These are phyloP conservation scores for Leptinotarsa lineolata DNA, from an alignment of 1,140 invertebrate genomes.

Conservation along the genomic window DNA sequence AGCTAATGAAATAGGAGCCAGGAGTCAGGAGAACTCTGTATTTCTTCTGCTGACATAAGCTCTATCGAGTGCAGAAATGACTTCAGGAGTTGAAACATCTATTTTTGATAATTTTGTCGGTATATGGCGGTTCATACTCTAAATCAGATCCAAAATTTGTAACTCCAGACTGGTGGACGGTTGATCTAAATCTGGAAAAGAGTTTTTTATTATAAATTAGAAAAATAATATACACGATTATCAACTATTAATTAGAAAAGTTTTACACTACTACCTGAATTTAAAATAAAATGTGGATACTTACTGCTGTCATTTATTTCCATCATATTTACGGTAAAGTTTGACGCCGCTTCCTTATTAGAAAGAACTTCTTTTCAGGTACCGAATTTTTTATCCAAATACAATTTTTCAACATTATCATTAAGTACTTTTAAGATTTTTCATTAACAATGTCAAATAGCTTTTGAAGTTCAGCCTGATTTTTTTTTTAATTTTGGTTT, in stretches of 20 bases:
- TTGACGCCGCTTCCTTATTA: not conserved
- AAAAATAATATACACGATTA: not conserved
- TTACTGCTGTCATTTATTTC: slow-evolving; percentile 3
- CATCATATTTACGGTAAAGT: not conserved
- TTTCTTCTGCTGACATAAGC: slow-evolving; percentile 44
- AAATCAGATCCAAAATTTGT: slow-evolving; percentile 10
- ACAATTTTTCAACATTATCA: not conserved
- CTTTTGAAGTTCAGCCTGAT: too few relatives aligned
- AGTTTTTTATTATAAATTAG: slow-evolving; percentile 9
- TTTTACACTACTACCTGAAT: not conserved
- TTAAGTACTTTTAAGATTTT: not conserved
- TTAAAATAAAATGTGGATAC: not conserved
- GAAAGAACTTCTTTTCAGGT: not conserved
- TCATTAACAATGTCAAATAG: not conserved
- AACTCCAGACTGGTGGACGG: not conserved
- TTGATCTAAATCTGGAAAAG: not conserved
- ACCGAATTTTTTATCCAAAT: not conserved
- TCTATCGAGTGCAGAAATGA: slow-evolving; percentile 40
- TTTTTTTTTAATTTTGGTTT: not conserved
- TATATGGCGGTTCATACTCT: not conserved
- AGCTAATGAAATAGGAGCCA: slow-evolving; percentile 32
- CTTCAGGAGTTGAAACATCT: slow-evolving; percentile 34
- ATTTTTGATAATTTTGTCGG: slow-evolving; percentile 29
- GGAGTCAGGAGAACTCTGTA: slow-evolving; percentile 38
- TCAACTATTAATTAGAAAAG: not conserved